Base-by-base conservation (phyloP, 2,797 vertebrate genomes). In the Aldrovandia affinis region DNA sequence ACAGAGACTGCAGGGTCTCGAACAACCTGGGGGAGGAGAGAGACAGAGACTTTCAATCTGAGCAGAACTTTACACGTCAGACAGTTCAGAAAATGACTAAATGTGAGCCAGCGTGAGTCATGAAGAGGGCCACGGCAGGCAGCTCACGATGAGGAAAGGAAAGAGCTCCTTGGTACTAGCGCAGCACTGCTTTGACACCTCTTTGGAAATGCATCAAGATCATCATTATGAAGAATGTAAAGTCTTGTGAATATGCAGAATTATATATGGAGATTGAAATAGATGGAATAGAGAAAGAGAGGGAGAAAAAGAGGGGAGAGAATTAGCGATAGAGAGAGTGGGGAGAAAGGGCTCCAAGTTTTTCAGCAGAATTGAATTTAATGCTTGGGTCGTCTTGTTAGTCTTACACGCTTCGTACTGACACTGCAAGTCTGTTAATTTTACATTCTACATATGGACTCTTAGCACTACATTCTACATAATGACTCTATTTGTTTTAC, bases 1-100 rank as follows among this genome's bases (percentile, higher is more conserved):
- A 98, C 88, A 98, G 96, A 1, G 98, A 99, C 94, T 99, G 98
- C 0, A 99, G 96, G 0, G 98, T 99, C 94, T 99, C 98, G 0
- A 99, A 99, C 50, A 99, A 94, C 89, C 98, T 99, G 77, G 86
- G 84, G 86, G 65, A 84, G 73, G 20, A 80, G 2, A 83, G 12
- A 28, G 61, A 77, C 15, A 36, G 22, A 54, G 63, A 2, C 47
- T 50, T 12, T 50, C 12, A 50, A 12, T 50, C 47, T 50, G 6
- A 50, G 33, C 18, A 9, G 7, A 30, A 6, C 5, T 36, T 18
- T 39, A 15, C 28, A 18, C 30, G 33, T 33, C 12, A 39, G 4
- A 30, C 33, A 39, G 15, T 18, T 39, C 65, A 36, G 12, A 70
- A 39, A 70, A 70, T 70, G 15, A 68, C 30, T 30, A 33, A 68